Base-by-base conservation (phyloP, 1,140 invertebrate genomes). In the Caenorhabditis tropicalis region DNA sequence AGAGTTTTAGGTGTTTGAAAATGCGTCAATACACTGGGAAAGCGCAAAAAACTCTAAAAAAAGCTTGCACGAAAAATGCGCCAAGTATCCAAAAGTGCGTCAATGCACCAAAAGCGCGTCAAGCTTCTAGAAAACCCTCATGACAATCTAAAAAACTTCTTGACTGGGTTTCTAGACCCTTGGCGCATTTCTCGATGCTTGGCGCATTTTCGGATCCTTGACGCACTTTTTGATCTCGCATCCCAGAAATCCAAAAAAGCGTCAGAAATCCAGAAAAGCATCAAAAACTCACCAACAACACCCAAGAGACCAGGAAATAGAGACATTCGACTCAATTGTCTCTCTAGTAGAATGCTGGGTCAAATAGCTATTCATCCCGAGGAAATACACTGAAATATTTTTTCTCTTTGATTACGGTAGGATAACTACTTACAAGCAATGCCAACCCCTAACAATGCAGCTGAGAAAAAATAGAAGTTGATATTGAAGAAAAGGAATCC, bases 401-500 rank as follows among this genome's bases (percentile, higher is more conserved):
- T 29, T 58, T 56, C 4, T n/a, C n/a, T 21, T 3, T 21, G 29
- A 27, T 0, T n/a, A 19, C 16, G n/a, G n/a, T 21, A 15, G 7
- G 3, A 0, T 9, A 65, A 33, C 3, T 3, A 36, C 58, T 33
- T 33, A 65, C 58, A 33, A 19, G 58, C 9, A 1, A n/a, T 65
- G 1, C 58, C 58, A 3, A n/a, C 29, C 0, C 81, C 39, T 3
- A 82, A 4, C 15, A 36, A 12, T 5, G 21, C 43, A 19, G 21
- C 81, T 0, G 43, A 36, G 31, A 82, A 82, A n/a, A 33, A 70
- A 21, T 51, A 53, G 19, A 39, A 48, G 39, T 60, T 43, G 24
- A 27, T n/a, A 21, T 46, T 58, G 31, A 48, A 48, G 39, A 82
- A 74, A 9, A 74, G 19, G 36, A 74, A 74, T 74, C 65, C 65